Base-by-base conservation (phyloP, 2,113 vertebrate species). In the Candoia aspera region DNA sequence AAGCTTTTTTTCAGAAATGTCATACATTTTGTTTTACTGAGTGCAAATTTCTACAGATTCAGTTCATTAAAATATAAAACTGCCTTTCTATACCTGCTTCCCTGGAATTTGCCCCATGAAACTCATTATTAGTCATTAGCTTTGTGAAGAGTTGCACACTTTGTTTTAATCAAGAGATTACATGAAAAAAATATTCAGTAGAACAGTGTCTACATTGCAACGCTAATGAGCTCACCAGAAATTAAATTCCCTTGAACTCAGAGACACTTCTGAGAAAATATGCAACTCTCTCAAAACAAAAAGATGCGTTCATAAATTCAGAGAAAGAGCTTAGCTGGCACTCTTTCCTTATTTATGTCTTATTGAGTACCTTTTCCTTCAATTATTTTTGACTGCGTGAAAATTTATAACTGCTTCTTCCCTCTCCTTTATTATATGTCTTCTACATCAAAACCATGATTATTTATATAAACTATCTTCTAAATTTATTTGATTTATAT, bases 371-470 rank as follows among this genome's bases (percentile, higher is more conserved):
- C 49, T n/a, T 83, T n/a, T 57, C 95, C 53, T 93, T 90, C 91
- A 96, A 96, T 93, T 92, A 90, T 94, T 94, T 95, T 93, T 91
- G 55, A 73, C 92, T 95, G 93, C 96, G 93, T 94, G 93, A 91
- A 95, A 95, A 91, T 55, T 62, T 23, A 73, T 12, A n/a, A 92
- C 37, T 73, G 24, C 6, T 12, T 84, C 95, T 85, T 91, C 93
- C 93, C 54, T 94, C 84, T 54, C 60, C 60, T 87, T 90, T 93
- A 94, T 83, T 59, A 94, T 64, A 58, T 94, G 92, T 57, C 91
- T 93, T 88, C 62, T 93, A 92, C 94, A 92, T 91, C 95, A 95
- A 95, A 95, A 91, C 93, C 92, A 90, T 64, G 58, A 84, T 53
- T 85, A 88, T 95, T 79, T 93, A 91, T 73, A 58, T 93, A 95